Conservation (phyloP, 2,888 invertebrate species). For the Dascillus cervinus region DNA sequence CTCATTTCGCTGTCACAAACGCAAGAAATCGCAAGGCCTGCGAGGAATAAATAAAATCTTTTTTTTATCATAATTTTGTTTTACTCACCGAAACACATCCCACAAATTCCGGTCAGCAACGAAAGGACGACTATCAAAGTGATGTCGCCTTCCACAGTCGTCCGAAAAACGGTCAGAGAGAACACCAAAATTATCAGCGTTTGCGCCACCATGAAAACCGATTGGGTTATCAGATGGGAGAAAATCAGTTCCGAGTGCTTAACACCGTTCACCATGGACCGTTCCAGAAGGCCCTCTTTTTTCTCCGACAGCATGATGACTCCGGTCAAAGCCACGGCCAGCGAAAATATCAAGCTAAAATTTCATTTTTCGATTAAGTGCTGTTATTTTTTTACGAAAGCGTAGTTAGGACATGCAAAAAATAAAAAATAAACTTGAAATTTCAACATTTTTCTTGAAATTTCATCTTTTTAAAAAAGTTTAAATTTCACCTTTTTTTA, state of each 20-base stretch:
- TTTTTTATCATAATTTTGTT: too few species aligned
- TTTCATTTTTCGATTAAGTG: too few species aligned
- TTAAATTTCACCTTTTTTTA: too few species aligned
- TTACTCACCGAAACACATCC: slow-evolving; percentile 84
- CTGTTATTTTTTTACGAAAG: too few species aligned
- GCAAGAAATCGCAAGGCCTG: slow-evolving; percentile 77
- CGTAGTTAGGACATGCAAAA: too few species aligned
- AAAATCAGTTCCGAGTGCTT: slow-evolving; percentile 76
- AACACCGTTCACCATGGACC: slow-evolving; percentile 81
- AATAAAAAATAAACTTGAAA: too few species aligned
- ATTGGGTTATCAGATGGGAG: slow-evolving; percentile 82
- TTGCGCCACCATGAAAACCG: slow-evolving; percentile 80
- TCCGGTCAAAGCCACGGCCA: slow-evolving; percentile 87
- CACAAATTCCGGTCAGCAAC: slow-evolving; percentile 80
- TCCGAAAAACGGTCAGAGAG: slow-evolving; percentile 67
- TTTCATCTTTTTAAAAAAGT: too few species aligned
- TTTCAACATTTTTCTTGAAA: too few species aligned
- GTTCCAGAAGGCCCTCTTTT: slow-evolving; percentile 83
- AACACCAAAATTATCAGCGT: slow-evolving; percentile 70
- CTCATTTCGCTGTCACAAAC: slow-evolving; percentile 74
- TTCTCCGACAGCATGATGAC: slow-evolving; percentile 83
- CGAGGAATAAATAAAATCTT: too few species aligned
- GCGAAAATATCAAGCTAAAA: slow-evolving; percentile 81
- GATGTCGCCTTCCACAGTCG: slow-evolving; percentile 71
- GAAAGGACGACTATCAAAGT: slow-evolving; percentile 67